phyloP scores from a whole-genome alignment of 2,113 vertebrate species.

The Epinephelus fuscoguttatus region DNA sequence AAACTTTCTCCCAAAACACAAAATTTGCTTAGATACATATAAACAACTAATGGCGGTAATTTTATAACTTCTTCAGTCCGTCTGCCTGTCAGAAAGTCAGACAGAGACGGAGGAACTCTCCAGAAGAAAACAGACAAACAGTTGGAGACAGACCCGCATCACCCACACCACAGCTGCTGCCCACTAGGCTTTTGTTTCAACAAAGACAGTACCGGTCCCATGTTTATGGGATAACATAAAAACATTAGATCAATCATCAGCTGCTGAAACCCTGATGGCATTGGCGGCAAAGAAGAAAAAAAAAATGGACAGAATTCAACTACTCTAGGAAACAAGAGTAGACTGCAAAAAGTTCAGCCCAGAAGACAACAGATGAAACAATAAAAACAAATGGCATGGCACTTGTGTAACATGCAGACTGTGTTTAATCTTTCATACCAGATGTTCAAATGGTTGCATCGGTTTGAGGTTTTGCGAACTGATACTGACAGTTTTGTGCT shows the following conservation, averaged over 20 bases:
- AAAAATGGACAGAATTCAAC: background rate
- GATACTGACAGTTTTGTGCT: no score
- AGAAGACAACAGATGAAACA: background rate
- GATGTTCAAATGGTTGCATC: no score
- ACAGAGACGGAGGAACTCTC: background rate
- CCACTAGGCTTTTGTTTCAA: conserved; percentile 45
- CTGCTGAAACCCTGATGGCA: background rate
- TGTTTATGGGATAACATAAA: conserved; percentile 61
- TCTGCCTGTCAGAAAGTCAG: background rate
- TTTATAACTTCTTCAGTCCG: background rate
- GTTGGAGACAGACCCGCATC: conserved; percentile 39
- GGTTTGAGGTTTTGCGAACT: no score
- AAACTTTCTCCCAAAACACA: background rate
- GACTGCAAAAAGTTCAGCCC: background rate
- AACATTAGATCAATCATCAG: conserved; percentile 43
- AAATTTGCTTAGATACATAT: background rate
- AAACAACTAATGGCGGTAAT: no score
- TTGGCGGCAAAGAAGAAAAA: background rate
- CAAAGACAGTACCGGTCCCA: conserved; percentile 20
- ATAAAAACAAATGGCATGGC: background rate
- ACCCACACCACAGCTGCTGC: conserved; percentile 17
- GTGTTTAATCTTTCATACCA: background rate
- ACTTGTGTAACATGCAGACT: background rate
- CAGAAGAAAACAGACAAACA: background rate
- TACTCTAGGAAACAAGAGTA: background rate